Evolutionary conservation across 2,113 vertebrate genomes (phyloP), one percentile per base, ranked within the genome.

Genomic region (human (Homo sapiens)): DNA sequence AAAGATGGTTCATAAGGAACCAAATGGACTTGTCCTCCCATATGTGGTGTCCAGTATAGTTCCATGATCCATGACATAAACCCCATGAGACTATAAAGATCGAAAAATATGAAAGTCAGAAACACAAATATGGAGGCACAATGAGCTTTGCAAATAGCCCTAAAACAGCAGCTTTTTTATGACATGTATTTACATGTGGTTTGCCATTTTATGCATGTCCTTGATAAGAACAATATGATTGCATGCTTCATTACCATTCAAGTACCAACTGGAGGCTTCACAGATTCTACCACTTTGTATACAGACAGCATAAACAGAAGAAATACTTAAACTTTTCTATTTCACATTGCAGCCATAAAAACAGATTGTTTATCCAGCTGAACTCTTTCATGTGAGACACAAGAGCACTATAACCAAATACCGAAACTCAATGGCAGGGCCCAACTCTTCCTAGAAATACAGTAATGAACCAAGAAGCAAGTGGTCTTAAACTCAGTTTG

Each of bases 301-400:
- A 45, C 68, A 83, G 23, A 82, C 13, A 93, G 22, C 70, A 90
- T 81, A 97, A 97, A 92, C 50, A 84, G 66, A 92, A 95, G 85
- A 86, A 66, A 96, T 80, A 81, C 59, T 96, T 85, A 75, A 90
- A 96, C 89, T 81, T 96, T 89, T 82, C 87, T 85, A 81, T 97
- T 93, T 96, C 38, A 48, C 57, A 82, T 2, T 88, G n/a, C 32
- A 93, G 43, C 45, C 70, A 57, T 94, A 97, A 97, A 97, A 97
- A 95, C 23, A 92, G 80, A 95, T 68, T 88, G 70, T 97, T 96
- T 95, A 96, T 61, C 64, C 93, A 97, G 75, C 76, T 93, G 72
- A 93, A 96, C 45, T 92, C 66, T 75, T 83, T 45, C 83, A 91
- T 78, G 87, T 89, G 84, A 94, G 23, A 93, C 95, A 90, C 18